phyloP scores from a whole-genome alignment of 2,113 vertebrate species.

The Galeopterus variegatus region DNA sequence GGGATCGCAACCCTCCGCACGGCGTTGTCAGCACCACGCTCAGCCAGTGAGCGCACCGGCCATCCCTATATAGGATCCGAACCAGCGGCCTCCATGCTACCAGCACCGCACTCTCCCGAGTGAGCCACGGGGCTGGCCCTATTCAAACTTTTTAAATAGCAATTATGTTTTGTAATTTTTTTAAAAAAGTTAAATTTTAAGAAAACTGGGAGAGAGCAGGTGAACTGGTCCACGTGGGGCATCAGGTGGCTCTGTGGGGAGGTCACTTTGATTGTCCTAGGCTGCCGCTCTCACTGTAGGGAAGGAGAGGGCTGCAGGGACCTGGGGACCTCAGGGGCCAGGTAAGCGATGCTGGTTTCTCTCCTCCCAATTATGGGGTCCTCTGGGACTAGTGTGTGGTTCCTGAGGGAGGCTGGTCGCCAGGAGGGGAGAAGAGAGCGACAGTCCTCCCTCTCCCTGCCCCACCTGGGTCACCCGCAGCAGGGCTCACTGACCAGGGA shows the following conservation, averaged over 20 bases:
- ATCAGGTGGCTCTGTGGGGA: neutral
- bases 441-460: neutral
- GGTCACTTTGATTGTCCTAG: neutral
- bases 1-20: no score
- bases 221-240: rapidly evolving
- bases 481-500: neutral
- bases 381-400: neutral
- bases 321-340: neutral
- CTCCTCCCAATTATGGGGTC: neutral
- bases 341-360: neutral
- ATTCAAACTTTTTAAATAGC: neutral
- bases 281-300: rapidly evolving
- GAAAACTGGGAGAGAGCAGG: neutral
- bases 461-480: neutral
- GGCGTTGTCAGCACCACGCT: no score
- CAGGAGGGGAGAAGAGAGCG: neutral
- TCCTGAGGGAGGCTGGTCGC: neutral
- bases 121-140: no score
- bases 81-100: no score
- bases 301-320: neutral
- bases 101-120: no score
- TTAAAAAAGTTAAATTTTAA: neutral
- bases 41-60: no score
- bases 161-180: neutral
- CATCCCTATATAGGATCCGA: no score